phyloP scores from a whole-genome alignment of 2,113 vertebrate genomes.

The Cottus gobio region DNA sequence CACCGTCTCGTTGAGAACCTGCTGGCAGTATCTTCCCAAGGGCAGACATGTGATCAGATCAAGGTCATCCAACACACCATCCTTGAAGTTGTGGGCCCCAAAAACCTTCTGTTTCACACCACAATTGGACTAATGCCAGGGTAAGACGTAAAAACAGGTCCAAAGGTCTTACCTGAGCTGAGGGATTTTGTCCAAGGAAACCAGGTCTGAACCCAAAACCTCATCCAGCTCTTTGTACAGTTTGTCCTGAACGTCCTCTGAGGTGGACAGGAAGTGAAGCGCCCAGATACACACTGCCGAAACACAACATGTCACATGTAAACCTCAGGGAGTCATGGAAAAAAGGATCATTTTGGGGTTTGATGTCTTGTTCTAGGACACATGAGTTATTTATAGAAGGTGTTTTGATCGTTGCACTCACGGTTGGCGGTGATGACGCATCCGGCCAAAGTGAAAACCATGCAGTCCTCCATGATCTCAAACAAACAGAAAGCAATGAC shows the following conservation, averaged over 20 bases:
- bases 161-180: slow-evolving; percentile 87
- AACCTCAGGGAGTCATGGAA: neutral
- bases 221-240: slow-evolving; percentile 87
- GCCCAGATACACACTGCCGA: slow-evolving; percentile 94
- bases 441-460: slow-evolving; percentile 96
- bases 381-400: neutral
- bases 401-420: slow-evolving; percentile 77
- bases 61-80: neutral
- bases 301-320: slow-evolving; percentile 8
- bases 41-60: slow-evolving; percentile 15
- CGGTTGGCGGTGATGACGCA: slow-evolving; percentile 94
- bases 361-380: neutral
- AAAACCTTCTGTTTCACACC: too few species aligned
- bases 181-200: slow-evolving; percentile 91
- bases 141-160: neutral
- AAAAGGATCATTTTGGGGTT: neutral
- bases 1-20: slow-evolving; percentile 94
- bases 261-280: slow-evolving; percentile 92
- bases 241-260: slow-evolving; percentile 91
- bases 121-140: neutral
- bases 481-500: neutral
- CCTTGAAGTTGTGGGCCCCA: too few species aligned
- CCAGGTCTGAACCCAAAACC: slow-evolving; percentile 88
- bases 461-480: slow-evolving; percentile 94
- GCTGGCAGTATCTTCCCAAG: slow-evolving; percentile 90